Conservation (phyloP, 2,888 invertebrate species). For the Cepaea hortensis region DNA sequence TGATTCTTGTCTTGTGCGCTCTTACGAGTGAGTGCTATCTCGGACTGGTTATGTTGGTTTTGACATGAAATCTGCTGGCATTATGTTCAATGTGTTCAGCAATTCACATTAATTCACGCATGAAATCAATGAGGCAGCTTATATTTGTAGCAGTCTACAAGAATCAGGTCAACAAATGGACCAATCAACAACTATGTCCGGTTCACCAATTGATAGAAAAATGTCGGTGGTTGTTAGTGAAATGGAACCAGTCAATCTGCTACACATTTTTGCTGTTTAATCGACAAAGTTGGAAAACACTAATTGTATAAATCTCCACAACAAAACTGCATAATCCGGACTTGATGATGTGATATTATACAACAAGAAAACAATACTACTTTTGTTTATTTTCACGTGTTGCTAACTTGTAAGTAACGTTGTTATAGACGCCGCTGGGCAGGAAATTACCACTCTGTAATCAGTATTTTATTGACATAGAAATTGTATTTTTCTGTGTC, state of each 20-base stretch:
- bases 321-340: not conserved
- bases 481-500: too few relatives aligned
- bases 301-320: not conserved
- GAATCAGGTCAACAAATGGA: not conserved
- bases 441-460: not conserved
- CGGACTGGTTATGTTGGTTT: too few relatives aligned
- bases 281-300: not conserved
- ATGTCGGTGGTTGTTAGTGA: not conserved
- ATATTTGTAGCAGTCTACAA: not conserved
- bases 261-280: not conserved
- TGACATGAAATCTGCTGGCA: too few relatives aligned
- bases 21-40: too few relatives aligned
- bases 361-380: not conserved
- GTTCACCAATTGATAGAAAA: not conserved
- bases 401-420: not conserved
- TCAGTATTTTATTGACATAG: not conserved
- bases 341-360: not conserved
- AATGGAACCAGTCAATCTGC: too few relatives aligned
- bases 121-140: not conserved
- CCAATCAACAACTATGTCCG: not conserved
- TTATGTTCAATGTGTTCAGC: too few relatives aligned
- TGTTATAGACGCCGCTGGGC: conserved; percentile 20
- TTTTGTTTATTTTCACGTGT: not conserved
- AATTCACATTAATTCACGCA: too few relatives aligned
- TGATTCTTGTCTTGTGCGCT: too few relatives aligned